Evolutionary conservation across 1,140 invertebrate genomes (phyloP).

Genomic region (Neodiprion virginianus): DNA sequence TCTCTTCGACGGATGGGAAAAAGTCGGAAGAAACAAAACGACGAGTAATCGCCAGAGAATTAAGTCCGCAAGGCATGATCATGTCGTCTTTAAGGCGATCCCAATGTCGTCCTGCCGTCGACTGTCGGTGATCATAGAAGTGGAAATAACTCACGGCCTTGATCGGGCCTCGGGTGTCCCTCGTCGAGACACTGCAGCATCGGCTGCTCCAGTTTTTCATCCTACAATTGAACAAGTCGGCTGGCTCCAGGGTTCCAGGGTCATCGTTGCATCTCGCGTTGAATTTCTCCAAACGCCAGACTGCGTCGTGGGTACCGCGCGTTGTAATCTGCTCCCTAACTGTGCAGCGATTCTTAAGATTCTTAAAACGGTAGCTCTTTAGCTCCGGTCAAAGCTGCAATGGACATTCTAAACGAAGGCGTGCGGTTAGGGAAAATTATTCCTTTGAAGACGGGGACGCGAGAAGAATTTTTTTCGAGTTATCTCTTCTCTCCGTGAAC

Average conservation of each 20-base stretch:
- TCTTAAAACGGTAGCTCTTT: background rate
- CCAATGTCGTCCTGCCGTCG: too few relatives aligned
- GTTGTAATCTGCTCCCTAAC: background rate
- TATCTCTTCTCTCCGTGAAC: background rate
- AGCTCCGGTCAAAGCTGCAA: background rate
- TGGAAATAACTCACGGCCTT: too few relatives aligned
- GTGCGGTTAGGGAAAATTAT: background rate
- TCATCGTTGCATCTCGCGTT: background rate
- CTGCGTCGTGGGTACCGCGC: background rate
- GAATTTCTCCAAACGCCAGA: background rate
- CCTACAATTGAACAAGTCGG: background rate
- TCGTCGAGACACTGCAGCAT: background rate
- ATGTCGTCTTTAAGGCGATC: too few relatives aligned
- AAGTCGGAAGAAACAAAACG: too few relatives aligned
- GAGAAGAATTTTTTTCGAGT: background rate
- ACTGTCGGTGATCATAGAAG: too few relatives aligned
- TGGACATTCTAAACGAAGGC: too few relatives aligned
- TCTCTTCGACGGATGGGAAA: too few relatives aligned
- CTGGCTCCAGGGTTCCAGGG: background rate
- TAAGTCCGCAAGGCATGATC: too few relatives aligned
- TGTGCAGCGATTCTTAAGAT: background rate
- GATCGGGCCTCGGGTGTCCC: background rate
- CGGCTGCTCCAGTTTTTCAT: slow-evolving; percentile 1
- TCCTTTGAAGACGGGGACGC: background rate
- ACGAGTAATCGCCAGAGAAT: too few relatives aligned